These are phyloP conservation scores for Catocala nupta DNA, from an alignment of 2,888 invertebrate species.

Conservation along the genomic window DNA sequence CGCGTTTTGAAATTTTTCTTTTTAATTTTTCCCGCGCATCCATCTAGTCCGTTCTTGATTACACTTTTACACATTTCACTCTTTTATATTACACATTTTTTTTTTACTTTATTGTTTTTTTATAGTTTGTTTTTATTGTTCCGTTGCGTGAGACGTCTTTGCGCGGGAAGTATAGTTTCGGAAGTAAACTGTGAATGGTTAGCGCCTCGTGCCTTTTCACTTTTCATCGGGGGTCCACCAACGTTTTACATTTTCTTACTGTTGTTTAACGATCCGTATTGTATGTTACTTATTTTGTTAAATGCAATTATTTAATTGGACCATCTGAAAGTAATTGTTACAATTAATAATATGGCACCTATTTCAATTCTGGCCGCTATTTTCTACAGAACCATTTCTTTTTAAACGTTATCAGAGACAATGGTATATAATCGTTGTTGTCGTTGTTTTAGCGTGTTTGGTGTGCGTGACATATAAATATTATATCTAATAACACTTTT, in stretches of 20 bases:
- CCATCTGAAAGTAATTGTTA: slow-evolving; percentile 38
- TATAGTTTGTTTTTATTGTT: slow-evolving; percentile 42
- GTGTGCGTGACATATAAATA: slow-evolving; percentile 56
- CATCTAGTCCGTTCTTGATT: slow-evolving; percentile 60
- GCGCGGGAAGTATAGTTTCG: slow-evolving; percentile 72
- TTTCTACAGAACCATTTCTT: slow-evolving; percentile 15
- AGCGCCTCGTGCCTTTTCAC: slow-evolving; percentile 75
- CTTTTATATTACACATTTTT: slow-evolving; percentile 57
- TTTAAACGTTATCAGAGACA: slow-evolving; percentile 11
- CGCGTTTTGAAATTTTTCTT: slow-evolving; percentile 73
- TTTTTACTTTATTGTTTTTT: slow-evolving; percentile 36
- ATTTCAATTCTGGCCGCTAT: not conserved
- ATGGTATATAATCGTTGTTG: not conserved
- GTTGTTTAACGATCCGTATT: slow-evolving; percentile 16
- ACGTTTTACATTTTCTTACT: slow-evolving; percentile 53
- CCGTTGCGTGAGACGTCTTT: slow-evolving; percentile 64
- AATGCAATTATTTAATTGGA: slow-evolving; percentile 1
- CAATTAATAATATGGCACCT: not conserved
- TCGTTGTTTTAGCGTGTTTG: slow-evolving; percentile 35
- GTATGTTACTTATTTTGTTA: slow-evolving; percentile 7
- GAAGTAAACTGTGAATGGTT: slow-evolving; percentile 72
- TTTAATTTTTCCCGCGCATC: slow-evolving; percentile 67
- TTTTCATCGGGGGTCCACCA: slow-evolving; percentile 62
- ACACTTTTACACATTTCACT: slow-evolving; percentile 65
- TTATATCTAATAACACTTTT: slow-evolving; percentile 40